Percentiles rank a stretch among this genome's conserved stretches.
These are phyloP conservation scores for Drosophila colorata DNA, from an alignment of 2,888 invertebrate species.

Conservation along the genomic window DNA sequence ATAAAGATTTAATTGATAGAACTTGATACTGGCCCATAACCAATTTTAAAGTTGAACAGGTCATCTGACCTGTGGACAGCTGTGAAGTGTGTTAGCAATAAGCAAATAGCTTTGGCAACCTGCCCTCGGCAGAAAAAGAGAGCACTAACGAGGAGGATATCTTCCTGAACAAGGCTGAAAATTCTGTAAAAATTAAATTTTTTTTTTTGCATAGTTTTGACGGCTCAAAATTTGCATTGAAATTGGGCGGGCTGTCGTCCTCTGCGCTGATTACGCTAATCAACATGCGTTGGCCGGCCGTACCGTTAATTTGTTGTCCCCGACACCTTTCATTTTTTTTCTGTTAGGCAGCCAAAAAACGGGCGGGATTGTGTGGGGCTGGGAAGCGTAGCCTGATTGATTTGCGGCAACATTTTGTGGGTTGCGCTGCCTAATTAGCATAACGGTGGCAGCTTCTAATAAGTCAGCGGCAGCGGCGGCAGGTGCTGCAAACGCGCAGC, in stretches of 20 bases:
- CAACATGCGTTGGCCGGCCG: constrained; percentile 39
- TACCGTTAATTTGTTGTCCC: constrained; percentile 52
- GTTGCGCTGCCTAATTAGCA: constrained; percentile 63
- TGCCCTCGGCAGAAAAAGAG: too few species aligned
- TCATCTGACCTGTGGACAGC: constrained; percentile 13
- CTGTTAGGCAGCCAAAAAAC: too few species aligned
- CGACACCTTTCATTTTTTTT: constrained; percentile 9
- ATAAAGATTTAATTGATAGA: neutral
- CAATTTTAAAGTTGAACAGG: too few species aligned
- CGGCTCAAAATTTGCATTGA: constrained; percentile 65
- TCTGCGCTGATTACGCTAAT: constrained; percentile 66
- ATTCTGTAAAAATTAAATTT: too few species aligned
- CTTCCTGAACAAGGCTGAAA: neutral
- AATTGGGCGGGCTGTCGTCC: constrained; percentile 52
- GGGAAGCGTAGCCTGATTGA: constrained; percentile 55
- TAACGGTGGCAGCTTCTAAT: constrained; percentile 70
- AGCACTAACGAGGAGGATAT: too few species aligned
- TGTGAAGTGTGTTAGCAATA: constrained; percentile 16
- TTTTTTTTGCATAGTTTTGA: constrained; percentile 36
- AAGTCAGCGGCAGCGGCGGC: constrained; percentile 47
- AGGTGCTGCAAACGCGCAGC: constrained; percentile 60
- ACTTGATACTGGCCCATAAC: neutral
- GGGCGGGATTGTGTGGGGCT: neutral
- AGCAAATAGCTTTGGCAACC: neutral
- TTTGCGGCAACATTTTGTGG: constrained; percentile 59